Evolutionary conservation across 2,797 vertebrate species (phyloP).

Genomic region (Cryptoblepharus egeriae): DNA sequence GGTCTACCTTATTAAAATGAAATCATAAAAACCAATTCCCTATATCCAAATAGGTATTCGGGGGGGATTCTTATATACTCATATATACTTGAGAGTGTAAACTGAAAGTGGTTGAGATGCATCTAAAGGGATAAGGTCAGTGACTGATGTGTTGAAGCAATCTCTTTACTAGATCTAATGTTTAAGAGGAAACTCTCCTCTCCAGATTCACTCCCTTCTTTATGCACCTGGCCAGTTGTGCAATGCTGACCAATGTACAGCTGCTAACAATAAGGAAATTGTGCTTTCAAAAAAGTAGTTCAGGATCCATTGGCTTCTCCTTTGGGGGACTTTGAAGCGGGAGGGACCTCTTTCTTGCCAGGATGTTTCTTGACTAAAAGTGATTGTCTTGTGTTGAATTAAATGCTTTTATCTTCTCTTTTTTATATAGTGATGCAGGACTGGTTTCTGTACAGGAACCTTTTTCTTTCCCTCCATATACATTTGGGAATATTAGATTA

Average conservation of each 20-base stretch:
- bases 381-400: constrained; percentile 67
- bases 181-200: constrained; percentile 64
- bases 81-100: too few species aligned
- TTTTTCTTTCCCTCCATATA: constrained; percentile 10
- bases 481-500: constrained; percentile 52
- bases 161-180: constrained; percentile 50
- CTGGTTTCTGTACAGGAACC: constrained; percentile 56
- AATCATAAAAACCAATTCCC: neutral
- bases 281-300: constrained; percentile 71
- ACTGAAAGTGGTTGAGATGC: constrained; percentile 41
- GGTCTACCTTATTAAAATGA: neutral
- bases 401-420: constrained; percentile 60
- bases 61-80: too few species aligned
- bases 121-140: constrained; percentile 40
- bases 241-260: constrained; percentile 75
- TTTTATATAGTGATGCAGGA: constrained; percentile 48
- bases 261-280: constrained; percentile 81
- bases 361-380: constrained; percentile 57
- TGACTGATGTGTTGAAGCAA: constrained; percentile 49
- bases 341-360: constrained; percentile 70
- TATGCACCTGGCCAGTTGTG: constrained; percentile 78
- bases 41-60: neutral
- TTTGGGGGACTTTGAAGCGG: constrained; percentile 64
- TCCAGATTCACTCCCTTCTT: constrained; percentile 34
- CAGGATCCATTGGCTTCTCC: constrained; percentile 71